Base-by-base conservation (phyloP, 2,797 vertebrate genomes). In the Atherinosoma microstoma region DNA sequence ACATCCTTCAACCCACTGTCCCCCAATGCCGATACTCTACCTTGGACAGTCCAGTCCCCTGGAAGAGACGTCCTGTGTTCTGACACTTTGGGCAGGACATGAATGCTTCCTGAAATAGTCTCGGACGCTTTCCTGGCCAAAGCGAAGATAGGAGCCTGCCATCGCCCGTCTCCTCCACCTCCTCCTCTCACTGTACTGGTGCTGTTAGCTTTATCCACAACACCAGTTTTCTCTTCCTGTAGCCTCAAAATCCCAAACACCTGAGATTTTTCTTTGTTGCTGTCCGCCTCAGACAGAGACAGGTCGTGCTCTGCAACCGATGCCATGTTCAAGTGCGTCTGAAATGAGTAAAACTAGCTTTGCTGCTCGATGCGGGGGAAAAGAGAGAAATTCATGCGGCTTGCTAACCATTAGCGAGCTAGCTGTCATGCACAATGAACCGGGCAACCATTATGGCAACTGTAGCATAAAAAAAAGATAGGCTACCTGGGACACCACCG, bases 61-160 rank as follows among this genome's bases (percentile, higher is more conserved):
- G 85, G 61, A 35, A 92, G 80, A 53, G 91, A 89, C 8, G 93
- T 80, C 83, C 93, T 93, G 76, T 93, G 90, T 49, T 95, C 95
- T 62, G 93, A 90, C 80, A 94, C 93, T 92, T 94, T 95, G 64
- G 95, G 95, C 47, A 95, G 92, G 67, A 94, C 94, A 15, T 95
- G 93, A 85, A 95, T 95, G 87, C 94, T 94, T 75, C 95, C 94
- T 64, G 95, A 94, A 82, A 96, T 87, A 67, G 95, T 96, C 84
- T 95, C 95, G 24, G 95, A 96, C 51, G 95, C 95, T 91, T 96
- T 96, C 82, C 95, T 93, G 71, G 95, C 95, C 76, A 96, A 85
- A 13, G 95, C 95, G 75, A 96, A 95, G 79, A 96, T 95, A 27
- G 95, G 95, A 85, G 94, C 94, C 88, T 96, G 95, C 95, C 95